These are phyloP conservation scores for Lasius platythorax DNA, from an alignment of 2,888 invertebrate species.

Conservation along the genomic window DNA sequence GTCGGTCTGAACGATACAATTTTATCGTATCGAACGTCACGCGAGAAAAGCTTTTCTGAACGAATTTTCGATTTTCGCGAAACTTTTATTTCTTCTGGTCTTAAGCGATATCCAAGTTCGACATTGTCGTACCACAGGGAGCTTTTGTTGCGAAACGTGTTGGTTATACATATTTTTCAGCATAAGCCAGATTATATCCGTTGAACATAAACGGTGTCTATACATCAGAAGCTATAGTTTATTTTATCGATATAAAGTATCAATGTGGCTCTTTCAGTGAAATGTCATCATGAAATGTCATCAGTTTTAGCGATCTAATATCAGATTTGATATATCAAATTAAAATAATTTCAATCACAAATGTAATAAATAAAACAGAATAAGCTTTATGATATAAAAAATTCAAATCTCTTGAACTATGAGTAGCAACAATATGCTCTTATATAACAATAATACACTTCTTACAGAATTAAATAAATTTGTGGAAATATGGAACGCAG, in stretches of 20 bases:
- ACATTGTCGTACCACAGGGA: constrained; percentile 21
- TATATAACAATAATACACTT: not conserved
- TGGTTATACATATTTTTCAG: constrained; percentile 37
- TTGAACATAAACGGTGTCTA: not conserved
- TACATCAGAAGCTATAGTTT: constrained; percentile 12
- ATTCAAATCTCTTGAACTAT: not conserved
- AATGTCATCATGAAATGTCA: not conserved
- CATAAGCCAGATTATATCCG: constrained; percentile 22
- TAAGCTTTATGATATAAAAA: not conserved
- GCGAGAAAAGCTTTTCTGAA: constrained; percentile 22
- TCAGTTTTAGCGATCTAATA: not conserved
- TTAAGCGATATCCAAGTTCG: constrained; percentile 17
- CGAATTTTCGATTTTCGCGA: constrained; percentile 55
- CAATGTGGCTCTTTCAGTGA: not conserved
- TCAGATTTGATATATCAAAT: constrained; percentile 11
- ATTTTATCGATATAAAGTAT: constrained; percentile 20
- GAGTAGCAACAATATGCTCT: not conserved
- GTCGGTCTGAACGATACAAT: constrained; percentile 21
- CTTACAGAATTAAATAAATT: not conserved
- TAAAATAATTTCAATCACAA: constrained; percentile 32
- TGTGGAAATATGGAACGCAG: not conserved
- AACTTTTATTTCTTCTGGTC: constrained; percentile 51
- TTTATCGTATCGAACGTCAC: not conserved
- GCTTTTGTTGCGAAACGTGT: constrained; percentile 29
- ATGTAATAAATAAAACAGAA: not conserved